Base-by-base conservation (phyloP, 2,797 vertebrate species). In the Dipus sagitta region DNA sequence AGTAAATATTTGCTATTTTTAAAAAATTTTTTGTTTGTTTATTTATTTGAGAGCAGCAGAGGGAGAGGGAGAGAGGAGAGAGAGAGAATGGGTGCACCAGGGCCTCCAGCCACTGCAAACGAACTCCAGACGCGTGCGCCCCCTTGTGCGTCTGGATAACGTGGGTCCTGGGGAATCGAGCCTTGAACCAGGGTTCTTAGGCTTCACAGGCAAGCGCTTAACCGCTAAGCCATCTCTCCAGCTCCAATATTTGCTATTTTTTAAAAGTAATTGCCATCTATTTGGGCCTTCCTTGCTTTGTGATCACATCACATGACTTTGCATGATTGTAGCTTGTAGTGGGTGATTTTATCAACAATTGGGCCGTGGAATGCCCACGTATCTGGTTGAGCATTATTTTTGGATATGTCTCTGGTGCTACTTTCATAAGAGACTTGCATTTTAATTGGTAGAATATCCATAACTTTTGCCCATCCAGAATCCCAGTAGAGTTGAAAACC, bases 401-500 rank as follows among this genome's bases (percentile, higher is more conserved):
- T 88, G 75, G 28, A 12, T 86, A 2, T 79, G 47, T 54, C 65
- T 54, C 5, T n/a, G 15, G 38, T 8, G 54, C n/a, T 76, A 60
- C 30, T 87, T 93, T 70, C 75, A 68, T 71, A 93, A 75, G 62
- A 94, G n/a, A 67, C 58, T 82, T 83, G 7, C 11, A 38, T 92
- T 87, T 68, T 70, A 86, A n/a, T 38, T 58, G n/a, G 32, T 76
- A 34, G 32, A 71, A 60, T 20, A 17, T 71, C 15, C 38, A 2
- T 34, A 21, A 24, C 30, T 28, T 17, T 18, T 10, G 38, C 21
- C 32, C n/a, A 21, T 6, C 8, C 9, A 76, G n/a, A 65, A 7
- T 8, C 47, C n/a, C 6, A 47, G 24, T 23, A 42, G 68, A 90
- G 80, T 30, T 32, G 26, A 74, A 86, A 76, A n/a, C 14, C 70